A percentile compares a stretch with the other conserved stretches of the same genome.
Conservation (phyloP, 1,140 invertebrate species). For the Polypedilum pembai region DNA sequence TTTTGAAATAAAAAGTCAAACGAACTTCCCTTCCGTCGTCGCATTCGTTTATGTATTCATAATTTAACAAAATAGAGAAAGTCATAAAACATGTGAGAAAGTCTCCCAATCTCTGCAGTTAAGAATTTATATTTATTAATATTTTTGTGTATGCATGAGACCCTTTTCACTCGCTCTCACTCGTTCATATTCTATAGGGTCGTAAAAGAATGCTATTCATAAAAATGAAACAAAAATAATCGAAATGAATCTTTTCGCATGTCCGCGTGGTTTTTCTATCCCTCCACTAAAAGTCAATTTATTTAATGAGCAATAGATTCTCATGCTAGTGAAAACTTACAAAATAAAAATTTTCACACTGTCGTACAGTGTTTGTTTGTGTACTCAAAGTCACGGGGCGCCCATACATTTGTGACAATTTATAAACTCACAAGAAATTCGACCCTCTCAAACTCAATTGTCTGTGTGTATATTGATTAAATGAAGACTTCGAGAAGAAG, state of each 20-base stretch:
- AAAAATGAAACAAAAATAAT: not conserved
- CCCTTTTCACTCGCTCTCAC: too few species aligned
- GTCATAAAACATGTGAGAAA: constrained; percentile 14
- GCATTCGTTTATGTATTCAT: too few species aligned
- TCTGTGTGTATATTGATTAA: not conserved
- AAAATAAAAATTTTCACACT: constrained; percentile 4
- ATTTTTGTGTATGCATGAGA: too few species aligned
- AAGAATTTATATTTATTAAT: too few species aligned
- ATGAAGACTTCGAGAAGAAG: constrained; percentile 8
- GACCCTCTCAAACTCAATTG: not conserved
- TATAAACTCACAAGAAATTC: not conserved
- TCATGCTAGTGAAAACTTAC: not conserved
- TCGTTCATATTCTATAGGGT: too few species aligned
- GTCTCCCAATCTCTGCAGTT: not conserved
- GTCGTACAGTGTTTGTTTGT: constrained; percentile 8
- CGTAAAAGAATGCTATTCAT: not conserved
- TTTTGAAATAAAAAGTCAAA: not conserved
- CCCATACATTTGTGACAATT: not conserved
- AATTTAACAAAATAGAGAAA: not conserved
- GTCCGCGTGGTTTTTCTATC: not conserved
- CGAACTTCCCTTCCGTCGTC: too few species aligned
- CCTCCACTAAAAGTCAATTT: not conserved
- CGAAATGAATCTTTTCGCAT: constrained; percentile 2
- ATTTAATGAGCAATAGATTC: not conserved
- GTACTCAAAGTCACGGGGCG: not conserved